Base-by-base conservation (phyloP, 2,797 vertebrate genomes). In the Harpagifer antarcticus region DNA sequence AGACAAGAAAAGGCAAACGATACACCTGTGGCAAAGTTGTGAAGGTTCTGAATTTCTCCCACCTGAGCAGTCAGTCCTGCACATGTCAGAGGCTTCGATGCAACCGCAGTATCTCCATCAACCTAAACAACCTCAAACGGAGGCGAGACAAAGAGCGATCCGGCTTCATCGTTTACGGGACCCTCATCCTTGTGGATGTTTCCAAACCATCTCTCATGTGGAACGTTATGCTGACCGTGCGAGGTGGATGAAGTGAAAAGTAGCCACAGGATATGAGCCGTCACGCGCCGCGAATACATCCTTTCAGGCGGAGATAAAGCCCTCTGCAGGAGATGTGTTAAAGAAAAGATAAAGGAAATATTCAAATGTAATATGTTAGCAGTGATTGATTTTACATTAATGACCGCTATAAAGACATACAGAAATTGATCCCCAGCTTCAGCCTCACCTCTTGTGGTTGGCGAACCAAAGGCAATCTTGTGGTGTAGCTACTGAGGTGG, bases 11-110 rank as follows among this genome's bases (percentile, higher is more conserved):
- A 86, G 79, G 84, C 82, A 78, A 88, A 92, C 71, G 86, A 82
- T 86, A 83, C 91, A 92, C 91, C 87, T 93, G 93, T 89, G 90
- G 87, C 82, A 78, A 86, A 86, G 84, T 80, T 68, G 76, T 60
- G 79, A 82, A 81, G 74, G 68, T 33, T 40, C 79, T 52, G 81
- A 58, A 84, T 90, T 75, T 72, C 81, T 91, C 91, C 89, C 87
- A 80, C 68, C 82, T 89, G 89, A 86, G 84, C 81, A 73, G 79
- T 89, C 90, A 73, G 82, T 91, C 74, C 76, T 68, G 74, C 71
- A 76, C 74, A 19, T 66, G 84, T 86, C 84, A 87, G 78, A 74
- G 64, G 77, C 70, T 63, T 72, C 68, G 44, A 70, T 12, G 68
- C 81, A 17, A 56, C 19, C 17, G 19, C 76, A 33, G 71, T 42